phyloP scores from a whole-genome alignment of 1,140 invertebrate species.

The Drosophila nigromelanica region DNA sequence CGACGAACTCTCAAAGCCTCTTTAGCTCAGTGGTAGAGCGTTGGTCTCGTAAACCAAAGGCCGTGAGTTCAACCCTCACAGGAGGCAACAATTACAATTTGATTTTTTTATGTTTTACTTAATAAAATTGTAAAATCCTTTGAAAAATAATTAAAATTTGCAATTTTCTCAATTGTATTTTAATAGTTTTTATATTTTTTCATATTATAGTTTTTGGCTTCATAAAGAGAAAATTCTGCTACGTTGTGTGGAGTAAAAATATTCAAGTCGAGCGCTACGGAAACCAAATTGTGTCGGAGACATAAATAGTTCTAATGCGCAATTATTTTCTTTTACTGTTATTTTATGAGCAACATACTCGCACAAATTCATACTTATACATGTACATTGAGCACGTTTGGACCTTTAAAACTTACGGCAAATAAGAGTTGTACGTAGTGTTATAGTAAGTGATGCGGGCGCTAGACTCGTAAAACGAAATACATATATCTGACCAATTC shows the following conservation, averaged over 20 bases:
- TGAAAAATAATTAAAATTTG: no score
- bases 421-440: constrained; percentile 65
- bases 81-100: neutral
- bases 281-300: constrained; percentile 8
- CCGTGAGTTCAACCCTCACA: constrained; percentile 94
- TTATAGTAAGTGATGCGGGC: constrained; percentile 61
- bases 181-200: no score
- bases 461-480: constrained; percentile 51
- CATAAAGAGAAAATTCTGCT: no score
- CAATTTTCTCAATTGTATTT: no score
- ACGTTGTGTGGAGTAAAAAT: neutral
- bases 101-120: no score
- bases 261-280: neutral
- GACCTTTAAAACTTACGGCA: constrained; percentile 75
- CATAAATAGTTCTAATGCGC: constrained; percentile 36
- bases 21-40: constrained; percentile 97
- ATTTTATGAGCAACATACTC: constrained; percentile 32
- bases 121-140: no score
- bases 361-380: constrained; percentile 1
- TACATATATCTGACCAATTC: constrained; percentile 36
- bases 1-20: constrained; percentile 49
- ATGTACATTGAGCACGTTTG: constrained; percentile 53
- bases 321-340: constrained; percentile 39
- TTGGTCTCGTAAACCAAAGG: constrained; percentile 96
- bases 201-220: no score